Evolutionary conservation across 1,140 invertebrate genomes (phyloP).

Genomic region (Wasmannia auropunctata): DNA sequence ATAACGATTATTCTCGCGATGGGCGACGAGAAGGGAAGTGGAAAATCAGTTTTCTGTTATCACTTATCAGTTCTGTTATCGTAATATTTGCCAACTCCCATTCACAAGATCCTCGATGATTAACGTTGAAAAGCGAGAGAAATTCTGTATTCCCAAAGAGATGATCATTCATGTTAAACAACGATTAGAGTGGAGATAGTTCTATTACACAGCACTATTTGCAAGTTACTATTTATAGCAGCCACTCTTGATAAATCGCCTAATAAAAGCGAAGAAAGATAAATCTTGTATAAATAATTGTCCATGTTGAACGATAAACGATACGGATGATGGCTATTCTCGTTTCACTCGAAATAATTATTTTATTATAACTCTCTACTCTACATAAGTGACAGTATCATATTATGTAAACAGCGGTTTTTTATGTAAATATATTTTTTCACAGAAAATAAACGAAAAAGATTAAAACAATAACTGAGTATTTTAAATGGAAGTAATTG

Average conservation of each 20-base stretch:
- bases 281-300: neutral
- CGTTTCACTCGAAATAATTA: neutral
- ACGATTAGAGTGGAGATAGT: neutral
- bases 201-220: neutral
- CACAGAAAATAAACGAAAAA: neutral
- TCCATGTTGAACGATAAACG: neutral
- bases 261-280: neutral
- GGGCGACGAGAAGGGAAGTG: neutral
- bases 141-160: neutral
- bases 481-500: neutral
- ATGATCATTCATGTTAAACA: neutral
- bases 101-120: neutral
- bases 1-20: neutral
- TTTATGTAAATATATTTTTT: neutral
- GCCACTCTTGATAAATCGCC: neutral
- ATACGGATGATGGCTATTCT: neutral
- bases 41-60: slow-evolving; percentile 7
- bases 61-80: neutral
- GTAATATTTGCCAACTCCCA: neutral
- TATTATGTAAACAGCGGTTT: neutral
- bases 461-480: neutral
- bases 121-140: neutral
- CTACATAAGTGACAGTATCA: neutral
- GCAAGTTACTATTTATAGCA: neutral
- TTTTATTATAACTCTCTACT: neutral